Evolutionary conservation across 35 echinoderm and acorn worm species (phyloP).

Genomic region (Amphiura filiformis): DNA sequence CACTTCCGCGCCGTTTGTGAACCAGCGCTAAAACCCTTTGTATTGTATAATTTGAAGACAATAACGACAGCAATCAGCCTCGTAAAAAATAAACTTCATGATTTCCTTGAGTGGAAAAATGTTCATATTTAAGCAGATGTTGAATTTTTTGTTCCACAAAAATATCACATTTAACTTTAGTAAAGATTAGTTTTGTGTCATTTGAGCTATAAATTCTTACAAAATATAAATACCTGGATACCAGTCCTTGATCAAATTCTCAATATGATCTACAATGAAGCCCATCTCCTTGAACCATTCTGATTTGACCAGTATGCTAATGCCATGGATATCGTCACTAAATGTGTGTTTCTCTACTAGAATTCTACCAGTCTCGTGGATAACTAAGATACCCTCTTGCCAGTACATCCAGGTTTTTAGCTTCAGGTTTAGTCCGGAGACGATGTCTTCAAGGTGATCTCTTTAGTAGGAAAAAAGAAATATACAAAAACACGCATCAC

Average conservation of each 20-base stretch:
- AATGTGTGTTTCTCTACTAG: conserved; percentile 33
- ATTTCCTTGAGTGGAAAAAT: no score
- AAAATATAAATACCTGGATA: conserved; percentile 82
- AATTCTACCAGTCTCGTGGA: conserved; percentile 53
- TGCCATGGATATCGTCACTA: conserved; percentile 17
- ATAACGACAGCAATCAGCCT: no score
- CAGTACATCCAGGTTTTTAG: conserved; percentile 48
- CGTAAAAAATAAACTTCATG: no score
- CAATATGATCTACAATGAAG: conserved; percentile 72
- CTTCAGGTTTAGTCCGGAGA: conserved; percentile 38
- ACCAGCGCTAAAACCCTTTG: no score
- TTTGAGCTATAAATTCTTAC: no score
- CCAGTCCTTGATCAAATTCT: conserved; percentile 69
- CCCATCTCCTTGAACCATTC: conserved; percentile 49
- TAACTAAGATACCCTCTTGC: conserved; percentile 50
- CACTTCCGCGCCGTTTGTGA: no score
- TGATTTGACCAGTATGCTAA: conserved; percentile 40
- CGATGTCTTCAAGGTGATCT: conserved; percentile 18
- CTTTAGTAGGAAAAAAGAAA: neutral
- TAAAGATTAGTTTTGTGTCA: no score
- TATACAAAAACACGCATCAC: neutral
- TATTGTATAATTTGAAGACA: no score
- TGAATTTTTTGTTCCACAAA: no score
- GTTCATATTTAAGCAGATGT: no score
- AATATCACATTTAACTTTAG: no score